phyloP scores from a whole-genome alignment of 2,797 vertebrate species.

The Valencia hispanica region DNA sequence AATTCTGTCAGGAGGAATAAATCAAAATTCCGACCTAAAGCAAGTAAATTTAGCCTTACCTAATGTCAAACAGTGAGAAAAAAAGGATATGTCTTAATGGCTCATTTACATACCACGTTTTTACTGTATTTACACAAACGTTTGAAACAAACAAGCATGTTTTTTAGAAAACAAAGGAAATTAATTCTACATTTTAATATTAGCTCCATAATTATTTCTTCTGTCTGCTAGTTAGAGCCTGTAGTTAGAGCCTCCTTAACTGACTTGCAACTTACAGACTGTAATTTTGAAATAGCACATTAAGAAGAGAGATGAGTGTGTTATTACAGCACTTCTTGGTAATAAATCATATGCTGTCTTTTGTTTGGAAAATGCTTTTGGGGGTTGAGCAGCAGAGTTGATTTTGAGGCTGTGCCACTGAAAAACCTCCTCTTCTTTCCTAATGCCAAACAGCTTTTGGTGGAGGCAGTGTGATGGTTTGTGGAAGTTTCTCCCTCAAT shows the following conservation, averaged over 20 bases:
- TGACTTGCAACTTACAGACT: not conserved
- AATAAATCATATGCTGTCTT: not conserved
- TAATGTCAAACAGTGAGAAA: not conserved
- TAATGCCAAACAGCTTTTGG: not conserved
- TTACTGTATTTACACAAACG: not conserved
- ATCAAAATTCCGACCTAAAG: not conserved
- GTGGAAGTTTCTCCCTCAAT: not conserved
- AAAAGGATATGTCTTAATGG: too few species aligned
- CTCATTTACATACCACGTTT: not conserved
- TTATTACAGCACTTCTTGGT: not conserved
- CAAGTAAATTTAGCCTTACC: not conserved
- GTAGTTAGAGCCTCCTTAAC: too few species aligned
- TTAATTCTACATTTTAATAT: not conserved
- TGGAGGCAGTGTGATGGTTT: not conserved
- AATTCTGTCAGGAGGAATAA: not conserved
- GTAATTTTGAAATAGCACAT: not conserved
- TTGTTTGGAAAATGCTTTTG: not conserved
- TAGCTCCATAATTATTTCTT: not conserved
- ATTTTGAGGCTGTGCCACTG: not conserved
- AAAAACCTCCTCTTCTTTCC: not conserved
- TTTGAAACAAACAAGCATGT: not conserved
- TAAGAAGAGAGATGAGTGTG: not conserved
- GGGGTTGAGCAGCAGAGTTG: not conserved
- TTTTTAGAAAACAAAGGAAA: not conserved
- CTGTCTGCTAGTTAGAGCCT: too few species aligned